phyloP scores from a whole-genome alignment of 2,113 vertebrate species.

The Microcebus tavaratra region DNA sequence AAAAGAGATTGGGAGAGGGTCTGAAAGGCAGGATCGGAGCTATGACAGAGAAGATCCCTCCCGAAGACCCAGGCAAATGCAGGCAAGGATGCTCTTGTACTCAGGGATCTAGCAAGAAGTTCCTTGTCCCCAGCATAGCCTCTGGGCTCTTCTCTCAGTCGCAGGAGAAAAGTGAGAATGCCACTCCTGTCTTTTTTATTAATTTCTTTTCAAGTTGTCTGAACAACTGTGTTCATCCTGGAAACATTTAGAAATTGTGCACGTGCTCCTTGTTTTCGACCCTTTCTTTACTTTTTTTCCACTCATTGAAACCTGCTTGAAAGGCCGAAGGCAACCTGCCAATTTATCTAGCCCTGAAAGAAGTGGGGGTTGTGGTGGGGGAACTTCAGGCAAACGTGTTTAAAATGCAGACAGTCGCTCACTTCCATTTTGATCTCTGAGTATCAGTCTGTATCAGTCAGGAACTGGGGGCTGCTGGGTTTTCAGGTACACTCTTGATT shows the following conservation, averaged over 20 bases:
- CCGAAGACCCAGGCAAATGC: background rate
- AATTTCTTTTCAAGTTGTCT: background rate
- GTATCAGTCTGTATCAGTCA: background rate
- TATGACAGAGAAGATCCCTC: background rate
- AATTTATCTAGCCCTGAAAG: conserved; percentile 11
- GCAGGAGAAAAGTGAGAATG: background rate
- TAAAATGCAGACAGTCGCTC: background rate
- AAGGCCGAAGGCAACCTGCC: conserved; percentile 2
- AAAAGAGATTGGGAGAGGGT: background rate
- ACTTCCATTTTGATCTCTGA: conserved; percentile 37
- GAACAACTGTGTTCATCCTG: background rate
- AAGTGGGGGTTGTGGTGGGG: background rate
- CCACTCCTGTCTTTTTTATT: background rate
- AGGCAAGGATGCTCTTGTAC: rapidly evolving
- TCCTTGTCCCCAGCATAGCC: rapidly evolving
- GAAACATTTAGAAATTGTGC: conserved; percentile 4
- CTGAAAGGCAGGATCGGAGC: background rate
- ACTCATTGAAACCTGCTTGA: conserved; percentile 34
- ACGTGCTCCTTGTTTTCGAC: conserved; percentile 10
- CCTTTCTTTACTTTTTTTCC: background rate
- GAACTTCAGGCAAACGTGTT: background rate
- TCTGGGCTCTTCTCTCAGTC: rapidly evolving
- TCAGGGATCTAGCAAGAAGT: rapidly evolving
- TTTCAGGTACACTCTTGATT: background rate
- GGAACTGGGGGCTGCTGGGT: background rate